Evolutionary conservation across 2,888 invertebrate species (phyloP).

Genomic region (Watsonalla cultraria): DNA sequence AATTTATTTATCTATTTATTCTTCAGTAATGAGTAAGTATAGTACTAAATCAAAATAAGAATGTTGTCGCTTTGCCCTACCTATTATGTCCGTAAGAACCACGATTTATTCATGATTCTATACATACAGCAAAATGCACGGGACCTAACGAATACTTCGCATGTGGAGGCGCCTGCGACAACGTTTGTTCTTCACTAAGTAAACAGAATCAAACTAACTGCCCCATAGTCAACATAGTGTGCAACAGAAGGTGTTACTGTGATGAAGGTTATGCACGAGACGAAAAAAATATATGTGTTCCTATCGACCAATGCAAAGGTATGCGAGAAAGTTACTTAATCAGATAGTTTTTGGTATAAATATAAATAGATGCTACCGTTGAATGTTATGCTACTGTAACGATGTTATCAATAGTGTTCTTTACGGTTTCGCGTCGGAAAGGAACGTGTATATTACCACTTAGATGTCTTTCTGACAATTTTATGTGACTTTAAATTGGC

Average conservation of each 20-base stretch:
- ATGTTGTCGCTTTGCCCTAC: no score
- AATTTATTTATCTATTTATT: no score
- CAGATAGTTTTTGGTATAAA: no score
- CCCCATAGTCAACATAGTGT: constrained; percentile 29
- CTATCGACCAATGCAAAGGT: constrained; percentile 15
- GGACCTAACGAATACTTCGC: constrained; percentile 35
- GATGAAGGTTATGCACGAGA: constrained; percentile 35
- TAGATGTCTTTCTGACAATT: neutral
- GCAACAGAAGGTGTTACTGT: constrained; percentile 39
- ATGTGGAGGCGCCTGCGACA: constrained; percentile 48
- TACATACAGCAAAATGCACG: constrained; percentile 22
- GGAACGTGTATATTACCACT: no score
- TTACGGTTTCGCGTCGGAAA: no score
- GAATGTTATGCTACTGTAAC: no score
- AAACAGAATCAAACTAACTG: constrained; percentile 31
- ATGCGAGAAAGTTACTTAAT: neutral
- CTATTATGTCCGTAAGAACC: no score
- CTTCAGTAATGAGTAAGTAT: no score
- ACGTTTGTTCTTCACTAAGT: constrained; percentile 35
- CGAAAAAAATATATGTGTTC: constrained; percentile 25
- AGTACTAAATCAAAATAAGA: no score
- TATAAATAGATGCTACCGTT: no score
- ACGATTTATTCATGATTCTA: no score
- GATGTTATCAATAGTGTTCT: no score
- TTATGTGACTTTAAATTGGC: neutral